Conservation (phyloP, 1,140 invertebrate genomes). For the Meteorus sp. region DNA sequence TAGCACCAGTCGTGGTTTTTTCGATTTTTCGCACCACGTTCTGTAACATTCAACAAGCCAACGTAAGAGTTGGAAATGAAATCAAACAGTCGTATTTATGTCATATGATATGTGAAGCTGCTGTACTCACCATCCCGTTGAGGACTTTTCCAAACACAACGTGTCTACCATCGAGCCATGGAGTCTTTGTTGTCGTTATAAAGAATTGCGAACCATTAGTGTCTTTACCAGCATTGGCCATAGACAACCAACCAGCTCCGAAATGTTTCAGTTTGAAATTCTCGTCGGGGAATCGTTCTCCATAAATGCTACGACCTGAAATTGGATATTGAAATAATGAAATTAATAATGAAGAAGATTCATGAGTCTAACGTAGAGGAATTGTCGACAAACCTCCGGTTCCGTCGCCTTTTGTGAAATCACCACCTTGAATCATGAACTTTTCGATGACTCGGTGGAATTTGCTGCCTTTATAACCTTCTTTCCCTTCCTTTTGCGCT, state of each 20-base stretch:
- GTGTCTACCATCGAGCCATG: constrained; percentile 95
- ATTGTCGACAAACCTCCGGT: constrained; percentile 71
- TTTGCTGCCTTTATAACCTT: constrained; percentile 87
- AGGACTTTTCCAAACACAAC: constrained; percentile 96
- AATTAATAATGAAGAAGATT: not conserved
- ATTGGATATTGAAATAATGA: constrained; percentile 8
- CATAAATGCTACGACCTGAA: constrained; percentile 88
- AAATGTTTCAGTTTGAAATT: constrained; percentile 98
- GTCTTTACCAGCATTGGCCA: constrained; percentile 96
- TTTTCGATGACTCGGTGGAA: constrained; percentile 93
- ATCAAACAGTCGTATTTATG: no score
- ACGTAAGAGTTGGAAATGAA: no score
- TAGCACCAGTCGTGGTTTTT: constrained; percentile 68
- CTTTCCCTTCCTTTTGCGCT: constrained; percentile 74
- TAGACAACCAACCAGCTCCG: constrained; percentile 93
- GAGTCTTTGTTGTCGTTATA: constrained; percentile 87
- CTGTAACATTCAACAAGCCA: constrained; percentile 57
- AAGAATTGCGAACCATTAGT: constrained; percentile 99
- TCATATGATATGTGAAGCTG: no score
- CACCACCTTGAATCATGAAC: constrained; percentile 95
- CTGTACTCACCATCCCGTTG: constrained; percentile 78
- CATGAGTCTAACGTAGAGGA: not conserved
- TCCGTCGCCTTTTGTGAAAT: constrained; percentile 91
- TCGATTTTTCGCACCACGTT: constrained; percentile 87
- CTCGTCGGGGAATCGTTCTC: constrained; percentile 91